Base-by-base conservation (phyloP, 2,888 invertebrate genomes). In the Eumerus sabulonum region DNA sequence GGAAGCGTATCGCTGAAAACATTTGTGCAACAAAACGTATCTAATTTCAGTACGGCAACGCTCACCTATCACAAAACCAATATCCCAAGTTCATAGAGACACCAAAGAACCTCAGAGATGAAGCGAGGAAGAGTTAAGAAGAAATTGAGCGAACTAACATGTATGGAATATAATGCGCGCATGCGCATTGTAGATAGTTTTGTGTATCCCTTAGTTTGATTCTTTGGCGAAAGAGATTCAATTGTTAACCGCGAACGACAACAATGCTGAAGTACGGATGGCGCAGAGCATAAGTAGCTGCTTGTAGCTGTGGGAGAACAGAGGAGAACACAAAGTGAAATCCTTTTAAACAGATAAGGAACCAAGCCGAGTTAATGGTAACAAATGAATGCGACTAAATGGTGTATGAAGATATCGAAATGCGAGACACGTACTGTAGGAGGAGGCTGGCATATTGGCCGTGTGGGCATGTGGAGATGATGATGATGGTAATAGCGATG, bases 331-430 rank as follows among this genome's bases (percentile, higher is more conserved):
- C 79, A 79, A 79, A 79, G 79, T 74, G 74, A 70, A 79, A 79
- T 79, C 79, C 79, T 79, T 74, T 79, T 70, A 68, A 79, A 74
- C 74, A 79, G 79, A 79, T 79, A 79, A 79, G 74, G 51, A 74
- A 70, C 79, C 84, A 82, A 84, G 85, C 79, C 85, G 85, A 86
- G 87, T 87, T 87, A 88, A 88, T 88, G 86, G 87, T 86, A 87
- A 87, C 88, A 88, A 88, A 88, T 88, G 88, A 88, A 88, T 87
- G 86, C 86, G 86, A 86, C 87, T 87, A 86, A 87, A 87, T 87
- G 87, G 86, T 86, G 84, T 87, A 87, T 87, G 86, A 87, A 87
- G 87, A 87, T 88, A 87, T 87, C 88, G 85, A 86, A 88, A 86
- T 83, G 82, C 85, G 85, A 85, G 87, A 87, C 87, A 88, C 85